A percentile compares a stretch with the other conserved stretches of the same genome.
These are phyloP conservation scores for Melanogrammus aeglefinus DNA, from an alignment of 2,797 vertebrate genomes.

Conservation along the genomic window DNA sequence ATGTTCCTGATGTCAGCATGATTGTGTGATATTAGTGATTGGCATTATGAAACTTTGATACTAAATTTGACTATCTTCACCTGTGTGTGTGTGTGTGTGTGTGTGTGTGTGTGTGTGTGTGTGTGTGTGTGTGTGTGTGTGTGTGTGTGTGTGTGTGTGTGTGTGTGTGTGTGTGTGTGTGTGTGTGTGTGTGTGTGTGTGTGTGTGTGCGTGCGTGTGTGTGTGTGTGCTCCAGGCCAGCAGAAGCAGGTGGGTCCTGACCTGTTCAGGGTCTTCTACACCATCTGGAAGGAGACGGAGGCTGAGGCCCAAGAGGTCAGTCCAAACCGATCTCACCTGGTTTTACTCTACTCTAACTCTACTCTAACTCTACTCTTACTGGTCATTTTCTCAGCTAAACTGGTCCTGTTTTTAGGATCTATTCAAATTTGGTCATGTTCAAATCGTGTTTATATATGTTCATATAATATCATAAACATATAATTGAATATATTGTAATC, in stretches of 20 bases:
- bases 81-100: slow-evolving; percentile 6
- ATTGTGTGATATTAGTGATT: no score
- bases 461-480: no score
- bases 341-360: neutral
- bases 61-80: neutral
- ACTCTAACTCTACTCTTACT: neutral
- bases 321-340: neutral
- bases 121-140: slow-evolving; percentile 14
- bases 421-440: no score
- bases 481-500: no score
- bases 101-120: slow-evolving; percentile 16
- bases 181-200: slow-evolving; percentile 6
- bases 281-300: slow-evolving; percentile 96
- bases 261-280: slow-evolving; percentile 91
- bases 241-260: slow-evolving; percentile 95
- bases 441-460: no score
- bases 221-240: slow-evolving; percentile 73
- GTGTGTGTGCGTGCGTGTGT: slow-evolving; percentile 18
- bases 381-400: neutral
- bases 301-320: slow-evolving; percentile 88
- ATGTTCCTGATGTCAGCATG: no score
- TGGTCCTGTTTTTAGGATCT: neutral
- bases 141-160: slow-evolving; percentile 8
- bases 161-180: slow-evolving; percentile 15
- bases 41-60: no score